Conservation (phyloP, 2,888 invertebrate genomes). For the Pristionchus arcanus region DNA sequence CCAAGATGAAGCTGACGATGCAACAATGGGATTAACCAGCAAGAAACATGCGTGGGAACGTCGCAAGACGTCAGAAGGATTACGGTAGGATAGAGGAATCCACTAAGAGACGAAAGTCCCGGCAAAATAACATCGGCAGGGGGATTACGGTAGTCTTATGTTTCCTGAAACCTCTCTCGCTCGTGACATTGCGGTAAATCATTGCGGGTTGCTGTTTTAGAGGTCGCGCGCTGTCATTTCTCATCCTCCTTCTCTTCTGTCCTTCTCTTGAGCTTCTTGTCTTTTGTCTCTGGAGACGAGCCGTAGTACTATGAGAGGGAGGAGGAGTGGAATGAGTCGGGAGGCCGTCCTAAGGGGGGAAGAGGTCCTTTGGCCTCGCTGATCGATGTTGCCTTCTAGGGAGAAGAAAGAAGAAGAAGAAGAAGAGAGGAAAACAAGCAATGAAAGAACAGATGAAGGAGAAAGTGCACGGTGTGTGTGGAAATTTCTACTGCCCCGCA, state of each 20-base stretch:
- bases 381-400: conserved; percentile 28
- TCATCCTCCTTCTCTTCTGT: conserved; percentile 32
- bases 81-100: neutral
- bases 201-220: conserved; percentile 12
- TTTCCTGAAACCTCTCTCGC: conserved; percentile 26
- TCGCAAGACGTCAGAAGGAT: neutral
- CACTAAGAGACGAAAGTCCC: neutral
- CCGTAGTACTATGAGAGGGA: conserved; percentile 47
- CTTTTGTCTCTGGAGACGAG: conserved; percentile 41
- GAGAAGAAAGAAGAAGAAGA: neutral
- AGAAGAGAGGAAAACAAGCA: neutral
- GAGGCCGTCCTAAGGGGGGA: conserved; percentile 22
- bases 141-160: conserved; percentile 32
- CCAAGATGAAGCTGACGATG: no score
- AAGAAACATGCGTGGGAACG: conserved; percentile 31
- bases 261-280: neutral
- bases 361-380: neutral
- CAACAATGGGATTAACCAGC: neutral
- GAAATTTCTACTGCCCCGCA: neutral
- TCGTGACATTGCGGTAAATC: conserved; percentile 32
- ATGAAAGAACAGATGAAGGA: neutral
- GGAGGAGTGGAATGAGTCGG: conserved; percentile 29
- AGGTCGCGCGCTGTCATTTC: conserved; percentile 24
- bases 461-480: no score
- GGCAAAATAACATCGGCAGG: neutral